These are phyloP conservation scores for Acrossocheilus fasciatus DNA, from an alignment of 2,797 vertebrate genomes.

Conservation along the genomic window DNA sequence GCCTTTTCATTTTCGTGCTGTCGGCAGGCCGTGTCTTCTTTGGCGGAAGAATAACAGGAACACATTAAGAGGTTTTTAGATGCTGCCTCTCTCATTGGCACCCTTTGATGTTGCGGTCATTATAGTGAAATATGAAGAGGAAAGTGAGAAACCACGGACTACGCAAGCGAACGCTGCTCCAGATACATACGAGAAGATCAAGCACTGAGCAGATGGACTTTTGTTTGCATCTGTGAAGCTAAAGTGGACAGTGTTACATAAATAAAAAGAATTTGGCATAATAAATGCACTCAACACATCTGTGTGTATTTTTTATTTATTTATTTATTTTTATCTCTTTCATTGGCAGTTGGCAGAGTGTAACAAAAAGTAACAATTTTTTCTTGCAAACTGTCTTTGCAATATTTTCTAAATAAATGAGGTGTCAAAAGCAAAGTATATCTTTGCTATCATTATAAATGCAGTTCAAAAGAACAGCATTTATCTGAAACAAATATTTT, in stretches of 20 bases:
- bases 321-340: neutral
- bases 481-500: no score
- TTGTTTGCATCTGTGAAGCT: conserved; percentile 42
- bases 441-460: neutral
- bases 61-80: conserved; percentile 45
- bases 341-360: neutral
- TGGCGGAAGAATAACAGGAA: conserved; percentile 37
- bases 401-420: neutral
- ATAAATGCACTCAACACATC: conserved; percentile 22
- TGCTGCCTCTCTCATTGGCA: conserved; percentile 18
- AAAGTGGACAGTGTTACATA: conserved; percentile 30
- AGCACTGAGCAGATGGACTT: conserved; percentile 39
- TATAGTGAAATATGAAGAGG: conserved; percentile 35
- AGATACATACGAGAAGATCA: conserved; percentile 31
- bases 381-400: neutral
- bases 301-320: neutral
- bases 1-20: conserved; percentile 21
- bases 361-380: neutral
- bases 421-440: neutral
- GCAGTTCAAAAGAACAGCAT: neutral
- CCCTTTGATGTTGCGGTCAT: conserved; percentile 53
- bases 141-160: conserved; percentile 8
- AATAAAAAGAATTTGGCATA: conserved; percentile 19
- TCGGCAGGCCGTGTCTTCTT: conserved; percentile 19
- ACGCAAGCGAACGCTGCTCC: neutral